phyloP scores from a whole-genome alignment of 2,888 invertebrate species.

The Tiphia femorata region DNA sequence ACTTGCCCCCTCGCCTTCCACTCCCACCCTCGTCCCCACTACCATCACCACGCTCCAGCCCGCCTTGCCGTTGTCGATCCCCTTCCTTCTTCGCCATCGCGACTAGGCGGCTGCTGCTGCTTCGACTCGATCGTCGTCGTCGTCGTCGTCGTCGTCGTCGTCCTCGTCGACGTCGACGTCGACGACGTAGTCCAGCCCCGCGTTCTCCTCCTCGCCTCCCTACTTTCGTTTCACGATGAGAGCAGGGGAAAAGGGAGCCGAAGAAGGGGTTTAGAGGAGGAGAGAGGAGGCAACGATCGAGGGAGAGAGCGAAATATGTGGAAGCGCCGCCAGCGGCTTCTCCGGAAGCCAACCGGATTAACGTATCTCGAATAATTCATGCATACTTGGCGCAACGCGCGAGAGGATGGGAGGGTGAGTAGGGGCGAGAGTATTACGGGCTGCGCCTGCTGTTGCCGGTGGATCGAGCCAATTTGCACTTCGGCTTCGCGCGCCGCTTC shows the following conservation, averaged over 20 bases:
- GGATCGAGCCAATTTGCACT: conserved; percentile 26
- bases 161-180: too few species aligned
- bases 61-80: neutral
- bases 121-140: conserved; percentile 1
- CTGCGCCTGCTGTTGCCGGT: neutral
- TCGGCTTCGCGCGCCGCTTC: neutral
- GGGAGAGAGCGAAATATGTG: conserved; percentile 11
- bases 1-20: conserved; percentile 18
- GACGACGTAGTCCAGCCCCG: conserved; percentile 25
- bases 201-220: conserved; percentile 33
- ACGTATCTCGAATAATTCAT: conserved; percentile 58
- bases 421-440: neutral
- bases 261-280: conserved; percentile 9
- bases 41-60: neutral
- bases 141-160: too few species aligned
- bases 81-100: neutral
- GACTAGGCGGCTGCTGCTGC: neutral
- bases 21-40: neutral
- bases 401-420: conserved; percentile 5
- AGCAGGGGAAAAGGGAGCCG: neutral
- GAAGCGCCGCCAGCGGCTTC: conserved; percentile 28
- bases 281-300: conserved; percentile 3
- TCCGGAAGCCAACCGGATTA: conserved; percentile 56
- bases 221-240: conserved; percentile 24
- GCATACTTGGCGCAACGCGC: conserved; percentile 31